A percentile compares a stretch with the other conserved stretches of the same genome.
Evolutionary conservation across 2,113 vertebrate species (phyloP).

Genomic region (Excalfactoria chinensis): DNA sequence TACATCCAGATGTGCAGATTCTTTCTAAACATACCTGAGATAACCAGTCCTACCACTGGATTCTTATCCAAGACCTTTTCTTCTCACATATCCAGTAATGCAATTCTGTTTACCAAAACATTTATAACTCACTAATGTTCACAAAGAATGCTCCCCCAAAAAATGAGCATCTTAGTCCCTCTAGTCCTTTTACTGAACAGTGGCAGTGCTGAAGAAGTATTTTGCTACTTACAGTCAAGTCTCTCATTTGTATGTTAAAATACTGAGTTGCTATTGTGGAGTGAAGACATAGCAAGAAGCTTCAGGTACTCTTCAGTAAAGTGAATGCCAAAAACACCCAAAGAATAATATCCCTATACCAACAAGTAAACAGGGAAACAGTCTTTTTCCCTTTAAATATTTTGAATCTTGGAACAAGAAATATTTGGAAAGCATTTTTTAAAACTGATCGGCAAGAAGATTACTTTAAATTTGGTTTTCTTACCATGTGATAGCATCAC

Average conservation of each 20-base stretch:
- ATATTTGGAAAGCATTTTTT: not conserved
- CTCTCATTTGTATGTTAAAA: not conserved
- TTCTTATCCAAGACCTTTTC: not conserved
- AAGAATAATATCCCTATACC: not conserved
- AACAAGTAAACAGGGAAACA: not conserved
- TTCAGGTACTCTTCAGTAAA: not conserved
- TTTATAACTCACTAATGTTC: not conserved
- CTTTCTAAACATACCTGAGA: not conserved
- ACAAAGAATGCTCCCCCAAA: not conserved
- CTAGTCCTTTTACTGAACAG: not conserved
- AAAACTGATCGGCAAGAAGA: not conserved
- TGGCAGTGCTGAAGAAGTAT: not conserved
- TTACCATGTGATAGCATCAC: not conserved
- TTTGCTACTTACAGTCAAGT: not conserved
- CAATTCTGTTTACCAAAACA: not conserved
- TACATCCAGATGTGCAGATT: not conserved
- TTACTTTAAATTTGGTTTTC: not conserved
- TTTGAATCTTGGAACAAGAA: not conserved
- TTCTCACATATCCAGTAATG: rapidly evolving
- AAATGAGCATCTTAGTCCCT: not conserved
- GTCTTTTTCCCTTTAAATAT: not conserved
- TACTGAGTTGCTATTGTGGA: not conserved
- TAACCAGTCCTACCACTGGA: not conserved
- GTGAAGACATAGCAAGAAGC: not conserved
- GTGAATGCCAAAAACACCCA: not conserved